phyloP scores from a whole-genome alignment of 2,888 invertebrate species.

The Adineta ricciae region DNA sequence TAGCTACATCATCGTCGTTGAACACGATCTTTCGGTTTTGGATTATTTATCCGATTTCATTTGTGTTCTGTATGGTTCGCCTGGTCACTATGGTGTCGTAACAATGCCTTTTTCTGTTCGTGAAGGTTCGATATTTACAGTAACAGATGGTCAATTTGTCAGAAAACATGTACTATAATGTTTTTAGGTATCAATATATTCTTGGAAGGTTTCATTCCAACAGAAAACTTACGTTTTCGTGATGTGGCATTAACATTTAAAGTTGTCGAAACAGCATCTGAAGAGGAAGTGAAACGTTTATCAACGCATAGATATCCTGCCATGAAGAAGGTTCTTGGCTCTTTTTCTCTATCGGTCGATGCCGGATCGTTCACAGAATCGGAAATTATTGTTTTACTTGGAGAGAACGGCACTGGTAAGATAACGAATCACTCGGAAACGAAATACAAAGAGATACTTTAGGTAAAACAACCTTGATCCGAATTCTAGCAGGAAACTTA shows the following conservation, averaged over 20 bases:
- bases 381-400: constrained; percentile 87
- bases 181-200: constrained; percentile 83
- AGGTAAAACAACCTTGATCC: constrained; percentile 86
- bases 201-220: constrained; percentile 95
- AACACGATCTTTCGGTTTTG: constrained; percentile 93
- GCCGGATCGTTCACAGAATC: constrained; percentile 95
- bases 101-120: constrained; percentile 99
- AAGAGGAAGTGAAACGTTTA: constrained; percentile 82
- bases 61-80: constrained; percentile 92
- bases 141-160: not conserved
- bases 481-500: constrained; percentile 91
- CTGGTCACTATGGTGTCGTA: constrained; percentile 96
- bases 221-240: constrained; percentile 93
- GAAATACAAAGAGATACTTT: not conserved
- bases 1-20: constrained; percentile 87
- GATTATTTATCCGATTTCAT: constrained; percentile 98
- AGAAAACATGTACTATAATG: constrained; percentile 36
- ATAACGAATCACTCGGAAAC: not conserved
- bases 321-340: constrained; percentile 63
- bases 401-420: constrained; percentile 86
- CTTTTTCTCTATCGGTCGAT: constrained; percentile 67
- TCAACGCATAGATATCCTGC: constrained; percentile 87
- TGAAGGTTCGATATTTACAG: constrained; percentile 63
- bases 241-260: constrained; percentile 93
- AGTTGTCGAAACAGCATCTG: constrained; percentile 84